phyloP scores from a whole-genome alignment of 2,797 vertebrate species.

The Hoplostethus atlanticus region DNA sequence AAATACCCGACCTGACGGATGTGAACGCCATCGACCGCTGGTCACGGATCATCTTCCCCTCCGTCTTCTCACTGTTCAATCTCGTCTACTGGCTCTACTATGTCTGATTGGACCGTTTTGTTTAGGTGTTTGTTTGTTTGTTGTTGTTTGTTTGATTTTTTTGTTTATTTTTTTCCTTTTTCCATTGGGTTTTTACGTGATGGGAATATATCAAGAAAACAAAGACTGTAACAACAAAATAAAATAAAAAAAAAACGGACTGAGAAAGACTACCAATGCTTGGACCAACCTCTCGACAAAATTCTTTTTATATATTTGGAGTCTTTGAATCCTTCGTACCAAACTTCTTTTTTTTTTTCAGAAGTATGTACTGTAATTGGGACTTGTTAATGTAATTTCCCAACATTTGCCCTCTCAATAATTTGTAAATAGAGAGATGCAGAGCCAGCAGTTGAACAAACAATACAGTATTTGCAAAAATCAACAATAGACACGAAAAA shows the following conservation, averaged over 20 bases:
- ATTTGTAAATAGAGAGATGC: conserved; percentile 74
- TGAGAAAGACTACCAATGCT: conserved; percentile 54
- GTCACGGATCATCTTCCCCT: conserved; percentile 96
- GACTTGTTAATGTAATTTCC: conserved; percentile 71
- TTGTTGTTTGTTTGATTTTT: conserved; percentile 40
- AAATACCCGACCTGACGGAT: conserved; percentile 97
- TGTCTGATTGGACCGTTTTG: conserved; percentile 77
- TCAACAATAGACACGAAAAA: conserved; percentile 23
- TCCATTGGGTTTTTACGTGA: conserved; percentile 72
- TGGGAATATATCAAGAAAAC: conserved; percentile 45
- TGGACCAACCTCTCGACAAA: conserved; percentile 69
- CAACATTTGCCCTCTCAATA: conserved; percentile 63
- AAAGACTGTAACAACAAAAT: conserved; percentile 60
- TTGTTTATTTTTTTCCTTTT: conserved; percentile 54
- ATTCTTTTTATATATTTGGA: conserved; percentile 72
- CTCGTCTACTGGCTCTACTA: conserved; percentile 98
- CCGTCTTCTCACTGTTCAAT: conserved; percentile 96
- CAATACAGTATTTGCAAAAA: conserved; percentile 66
- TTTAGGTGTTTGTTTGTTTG: conserved; percentile 43
- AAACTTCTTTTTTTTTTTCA: conserved; percentile 70
- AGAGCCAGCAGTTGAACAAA: conserved; percentile 77
- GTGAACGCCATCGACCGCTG: conserved; percentile 97
- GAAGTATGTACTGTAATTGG: conserved; percentile 76
- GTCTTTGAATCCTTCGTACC: conserved; percentile 59
- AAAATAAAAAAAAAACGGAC: conserved; percentile 37